phyloP scores from a whole-genome alignment of 2,797 vertebrate species.

The Myotis daubentonii region DNA sequence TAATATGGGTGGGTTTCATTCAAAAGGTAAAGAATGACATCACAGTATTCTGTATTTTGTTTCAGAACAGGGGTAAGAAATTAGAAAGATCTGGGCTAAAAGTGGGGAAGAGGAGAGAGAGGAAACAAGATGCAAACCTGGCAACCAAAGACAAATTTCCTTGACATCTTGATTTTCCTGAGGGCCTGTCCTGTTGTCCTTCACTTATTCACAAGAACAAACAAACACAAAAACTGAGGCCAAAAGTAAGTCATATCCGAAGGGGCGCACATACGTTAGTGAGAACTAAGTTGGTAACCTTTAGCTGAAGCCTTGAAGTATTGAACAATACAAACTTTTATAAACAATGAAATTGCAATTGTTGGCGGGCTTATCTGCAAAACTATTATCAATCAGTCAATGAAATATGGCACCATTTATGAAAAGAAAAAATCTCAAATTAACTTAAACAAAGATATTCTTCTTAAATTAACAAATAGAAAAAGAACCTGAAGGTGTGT shows the following conservation, averaged over 20 bases:
- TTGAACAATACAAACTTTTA: conserved; percentile 1
- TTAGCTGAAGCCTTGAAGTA: background rate
- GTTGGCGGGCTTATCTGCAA: background rate
- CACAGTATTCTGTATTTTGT: background rate
- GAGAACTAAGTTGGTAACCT: background rate
- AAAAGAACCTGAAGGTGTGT: background rate
- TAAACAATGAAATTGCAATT: background rate
- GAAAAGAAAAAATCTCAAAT: conserved; percentile 21
- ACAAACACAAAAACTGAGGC: background rate
- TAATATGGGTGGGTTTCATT: background rate
- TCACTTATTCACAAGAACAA: background rate
- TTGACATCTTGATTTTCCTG: background rate
- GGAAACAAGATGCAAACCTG: background rate
- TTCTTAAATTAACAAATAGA: background rate
- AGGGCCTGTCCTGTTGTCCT: background rate
- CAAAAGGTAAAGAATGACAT: background rate
- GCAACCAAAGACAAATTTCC: background rate
- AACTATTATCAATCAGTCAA: background rate
- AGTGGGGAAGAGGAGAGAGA: background rate
- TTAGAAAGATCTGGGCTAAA: background rate
- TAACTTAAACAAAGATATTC: background rate
- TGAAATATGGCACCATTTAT: background rate
- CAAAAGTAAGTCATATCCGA: background rate
- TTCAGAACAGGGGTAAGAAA: background rate
- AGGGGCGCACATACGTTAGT: background rate